Percentiles rank a stretch among this genome's conserved stretches.
Conservation (phyloP, 2,113 vertebrate genomes). For the Prionailurus viverrinus region DNA sequence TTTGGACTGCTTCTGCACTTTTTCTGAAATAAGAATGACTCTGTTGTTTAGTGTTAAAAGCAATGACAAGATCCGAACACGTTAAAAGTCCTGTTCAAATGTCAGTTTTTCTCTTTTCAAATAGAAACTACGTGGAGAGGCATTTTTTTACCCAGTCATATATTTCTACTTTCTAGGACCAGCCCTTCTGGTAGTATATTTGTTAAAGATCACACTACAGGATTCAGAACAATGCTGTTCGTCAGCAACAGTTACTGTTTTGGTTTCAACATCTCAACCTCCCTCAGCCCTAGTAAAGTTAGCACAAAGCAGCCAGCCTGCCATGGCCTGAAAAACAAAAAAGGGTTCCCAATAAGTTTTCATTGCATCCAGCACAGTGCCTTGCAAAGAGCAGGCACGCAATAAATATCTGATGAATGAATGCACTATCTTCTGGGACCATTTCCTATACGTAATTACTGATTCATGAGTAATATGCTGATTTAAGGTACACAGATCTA, state of each 20-base stretch:
- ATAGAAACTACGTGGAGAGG: constrained; percentile 59
- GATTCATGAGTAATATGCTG: constrained; percentile 77
- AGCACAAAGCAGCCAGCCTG: constrained; percentile 25
- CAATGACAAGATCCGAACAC: constrained; percentile 75
- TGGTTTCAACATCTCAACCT: neutral
- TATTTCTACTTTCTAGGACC: constrained; percentile 75
- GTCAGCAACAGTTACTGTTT: neutral
- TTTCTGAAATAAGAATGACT: constrained; percentile 61
- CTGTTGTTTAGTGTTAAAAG: constrained; percentile 78
- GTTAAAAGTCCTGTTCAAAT: constrained; percentile 72
- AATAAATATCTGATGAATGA: constrained; percentile 76
- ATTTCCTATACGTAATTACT: constrained; percentile 77
- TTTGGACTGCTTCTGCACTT: neutral
- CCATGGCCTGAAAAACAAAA: neutral
- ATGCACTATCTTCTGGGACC: constrained; percentile 30
- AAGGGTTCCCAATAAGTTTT: neutral
- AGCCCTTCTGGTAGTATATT: constrained; percentile 53
- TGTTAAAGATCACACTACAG: neutral
- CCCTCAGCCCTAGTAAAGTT: neutral
- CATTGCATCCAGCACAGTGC: constrained; percentile 12
- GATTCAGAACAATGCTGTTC: constrained; percentile 27
- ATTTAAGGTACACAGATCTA: constrained; percentile 79
- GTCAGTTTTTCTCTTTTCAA: constrained; percentile 59
- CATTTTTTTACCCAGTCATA: constrained; percentile 66
- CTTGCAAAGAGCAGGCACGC: constrained; percentile 37